Base-by-base conservation (phyloP, 2,797 vertebrate genomes). In the Gymnoscopelus braueri region DNA sequence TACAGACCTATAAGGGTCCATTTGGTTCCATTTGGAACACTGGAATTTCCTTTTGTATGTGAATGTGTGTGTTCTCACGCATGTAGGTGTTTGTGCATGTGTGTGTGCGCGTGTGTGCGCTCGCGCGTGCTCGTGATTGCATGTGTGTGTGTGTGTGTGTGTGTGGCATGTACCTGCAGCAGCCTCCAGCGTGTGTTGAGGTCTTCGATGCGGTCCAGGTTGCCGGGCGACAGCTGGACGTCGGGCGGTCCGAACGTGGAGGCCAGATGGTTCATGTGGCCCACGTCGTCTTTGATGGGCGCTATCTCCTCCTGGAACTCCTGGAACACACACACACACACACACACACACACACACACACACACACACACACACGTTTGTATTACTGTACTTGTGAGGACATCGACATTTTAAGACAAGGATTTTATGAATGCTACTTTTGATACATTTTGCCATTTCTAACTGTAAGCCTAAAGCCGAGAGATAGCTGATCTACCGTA, bases 141-240 rank as follows among this genome's bases (percentile, higher is more conserved):
- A 10, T 7, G 13, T 56, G 10, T 15, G 44, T 65, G 58, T 15
- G 44, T 65, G 58, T 54, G 4, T 48, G 58, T 57, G 44, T 48
- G 53, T 3, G 19, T 12, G 62, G 60, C 23, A 13, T 15, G 60
- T 96, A 99, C 98, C 96, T 99, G 97, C 12, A 99, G 93, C 86
- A 95, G 91, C 71, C 94, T 96, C 97, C 98, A 99, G 80, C 96
- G 94, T 1, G 90, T 94, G 89, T 98, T 99, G 67, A 98, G 93
- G 69, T 99, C 96, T 78, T 99, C 95, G 14, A 97, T 89, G 65
- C 89, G 95, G 71, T 93, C 96, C 80, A 97, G 91, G 65, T 96
- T 97, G 87, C 94, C 93, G n/a, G 91, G 92, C 51, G 97, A 99
- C 66, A 99, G 94, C 11, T 95, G 95, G 80, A 98, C 93, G 68